phyloP scores from a whole-genome alignment of 2,888 invertebrate species.

The Lithophane semibrunnea region DNA sequence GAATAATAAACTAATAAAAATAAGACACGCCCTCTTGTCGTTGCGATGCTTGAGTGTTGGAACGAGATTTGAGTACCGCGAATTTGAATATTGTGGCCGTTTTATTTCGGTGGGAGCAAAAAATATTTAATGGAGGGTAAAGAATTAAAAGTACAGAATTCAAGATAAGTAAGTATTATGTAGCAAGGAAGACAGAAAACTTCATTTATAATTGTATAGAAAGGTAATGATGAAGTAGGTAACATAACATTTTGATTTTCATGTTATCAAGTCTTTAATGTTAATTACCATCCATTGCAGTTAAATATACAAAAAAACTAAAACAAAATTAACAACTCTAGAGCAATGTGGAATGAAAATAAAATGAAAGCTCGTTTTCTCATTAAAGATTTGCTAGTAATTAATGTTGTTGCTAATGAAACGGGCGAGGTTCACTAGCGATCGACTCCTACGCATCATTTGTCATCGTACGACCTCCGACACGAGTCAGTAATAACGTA shows the following conservation, averaged over 20 bases:
- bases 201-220: background rate
- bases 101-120: constrained; percentile 42
- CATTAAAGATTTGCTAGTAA: constrained; percentile 85
- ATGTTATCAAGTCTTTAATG: background rate
- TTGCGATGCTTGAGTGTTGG: constrained; percentile 47
- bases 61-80: constrained; percentile 48
- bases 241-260: background rate
- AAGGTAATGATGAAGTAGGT: background rate
- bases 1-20: constrained; percentile 78
- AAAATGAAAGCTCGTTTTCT: constrained; percentile 78
- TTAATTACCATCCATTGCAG: constrained; percentile 36
- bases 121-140: constrained; percentile 15
- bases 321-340: constrained; percentile 56
- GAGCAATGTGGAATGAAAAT: constrained; percentile 69
- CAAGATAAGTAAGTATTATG: background rate
- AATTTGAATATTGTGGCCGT: constrained; percentile 61
- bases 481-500: constrained; percentile 81
- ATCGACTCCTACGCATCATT: constrained; percentile 88
- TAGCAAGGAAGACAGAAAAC: background rate
- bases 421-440: constrained; percentile 81
- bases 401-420: constrained; percentile 87
- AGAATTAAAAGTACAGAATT: constrained; percentile 13
- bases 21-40: constrained; percentile 64
- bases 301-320: constrained; percentile 42
- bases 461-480: constrained; percentile 86